Evolutionary conservation across 1,140 invertebrate species (phyloP), one percentile per base, ranked within the genome.

Genomic region (Heliconius melpomene): DNA sequence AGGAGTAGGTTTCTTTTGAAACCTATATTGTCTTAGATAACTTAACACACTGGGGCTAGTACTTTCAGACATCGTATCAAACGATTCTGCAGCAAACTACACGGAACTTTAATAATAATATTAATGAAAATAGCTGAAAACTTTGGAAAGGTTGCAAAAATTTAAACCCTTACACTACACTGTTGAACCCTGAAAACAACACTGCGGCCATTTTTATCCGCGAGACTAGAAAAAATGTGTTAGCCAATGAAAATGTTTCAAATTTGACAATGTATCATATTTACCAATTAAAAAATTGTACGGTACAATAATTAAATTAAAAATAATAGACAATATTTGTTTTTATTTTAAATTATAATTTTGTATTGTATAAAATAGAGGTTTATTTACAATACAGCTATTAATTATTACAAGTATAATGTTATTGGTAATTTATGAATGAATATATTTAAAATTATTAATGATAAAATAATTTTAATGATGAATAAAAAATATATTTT

Each of bases 21-120:
- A 94, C 81, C 94, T 93, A 81, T 95, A 95, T 83, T 94, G 94
- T 85, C 94, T 92, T 82, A 95, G 87, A 86, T 94, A 94, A 92
- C 92, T 94, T 83, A 95, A 88, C 83, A 91, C 88, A 85, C 91
- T 94, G 75, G 94, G 91, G 80, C 90, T 93, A 86, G 90, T 92
- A 85, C 91, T 89, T 83, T 93, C 90, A 74, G 91, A 93, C 93
- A 94, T 94, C 82, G 88, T 92, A 73, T 78, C 71, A 82, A 79
- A 77, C 78, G 82, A 82, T 73, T 74, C 72, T 32, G 70, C 52
- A 79, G 40, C 75, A 75, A 73, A 79, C 72, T 79, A 77, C 74
- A 80, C 72, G 20, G 73, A 77, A 80, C 74, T 80, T 80, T 78
- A 79, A 82, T 75, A 72, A 46, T 71, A 83, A 82, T 82, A 76